Base-by-base conservation (phyloP, 1,140 invertebrate species). In the Idris sp. region DNA sequence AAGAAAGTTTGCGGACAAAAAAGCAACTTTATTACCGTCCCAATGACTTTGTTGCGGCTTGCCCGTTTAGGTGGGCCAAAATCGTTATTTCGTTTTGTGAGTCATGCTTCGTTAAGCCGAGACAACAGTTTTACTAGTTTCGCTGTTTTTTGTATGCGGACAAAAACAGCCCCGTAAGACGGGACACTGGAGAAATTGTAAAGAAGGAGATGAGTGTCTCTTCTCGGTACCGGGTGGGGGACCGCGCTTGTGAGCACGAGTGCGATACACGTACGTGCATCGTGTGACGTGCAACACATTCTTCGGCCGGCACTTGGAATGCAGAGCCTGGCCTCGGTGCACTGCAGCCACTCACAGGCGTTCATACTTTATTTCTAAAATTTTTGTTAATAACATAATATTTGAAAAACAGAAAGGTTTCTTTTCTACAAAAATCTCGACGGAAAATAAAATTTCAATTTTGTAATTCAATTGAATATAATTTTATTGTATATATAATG, bases 261-360 rank as follows among this genome's bases (percentile, higher is more conserved):
- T 49, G 51, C 48, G 25, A 25, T 56, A 49, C 35, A 46, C 26
- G 40, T 51, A 56, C 43, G 49, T 22, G 36, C 54, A 59, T 8
- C 40, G 43, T 65, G 59, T 73, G 79, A 79, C 77, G 79, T 81
- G 81, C 69, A 80, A 77, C 81, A 82, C 51, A 62, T 80, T 78
- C 80, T 83, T 83, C 79, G 81, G 77, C 67, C 76, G 78, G 76
- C 78, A 77, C 74, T 76, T 79, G 82, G 83, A 84, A 84, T 84
- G 83, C 80, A 78, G 80, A 53, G 80, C 74, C 79, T 73, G 58
- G 67, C 67, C 19, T 22, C 19, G 19, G 19, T 22, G 78, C 65
- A 77, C 73, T 69, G 48, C 74, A n/a, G n/a, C n/a, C n/a, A n/a
- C 72, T 61, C 51, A 38, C 46, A 59, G n/a, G n/a, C n/a, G n/a